Conservation (phyloP, 2,113 vertebrate genomes). For the Pseudonaja textilis region DNA sequence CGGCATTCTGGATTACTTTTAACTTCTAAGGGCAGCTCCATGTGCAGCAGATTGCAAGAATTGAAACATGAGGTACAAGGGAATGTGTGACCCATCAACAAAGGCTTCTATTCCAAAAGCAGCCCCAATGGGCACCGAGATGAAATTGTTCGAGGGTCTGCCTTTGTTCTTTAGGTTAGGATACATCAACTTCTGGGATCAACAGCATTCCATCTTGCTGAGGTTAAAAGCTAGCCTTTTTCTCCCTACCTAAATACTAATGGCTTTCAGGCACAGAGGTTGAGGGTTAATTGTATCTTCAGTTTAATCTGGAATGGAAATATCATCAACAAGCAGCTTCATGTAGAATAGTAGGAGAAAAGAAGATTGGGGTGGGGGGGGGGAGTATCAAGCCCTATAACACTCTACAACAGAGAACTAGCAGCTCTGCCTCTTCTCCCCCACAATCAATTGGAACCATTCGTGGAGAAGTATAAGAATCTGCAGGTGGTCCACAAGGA, state of each 20-base stretch:
- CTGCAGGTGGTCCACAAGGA: neutral
- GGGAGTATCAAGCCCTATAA: neutral
- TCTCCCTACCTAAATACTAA: neutral
- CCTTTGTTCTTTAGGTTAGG: neutral
- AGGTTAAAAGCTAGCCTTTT: neutral
- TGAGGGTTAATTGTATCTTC: neutral
- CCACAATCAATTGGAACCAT: neutral
- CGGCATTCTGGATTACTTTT: neutral
- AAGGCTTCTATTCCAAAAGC: neutral
- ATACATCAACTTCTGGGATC: neutral
- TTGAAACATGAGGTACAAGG: neutral
- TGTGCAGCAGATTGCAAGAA: neutral
- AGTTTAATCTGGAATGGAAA: neutral
- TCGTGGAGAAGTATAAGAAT: neutral
- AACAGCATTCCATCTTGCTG: neutral
- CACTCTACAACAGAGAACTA: neutral
- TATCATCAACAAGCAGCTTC: neutral
- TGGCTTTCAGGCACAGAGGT: neutral
- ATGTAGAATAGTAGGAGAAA: neutral
- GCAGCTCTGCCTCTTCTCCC: neutral
- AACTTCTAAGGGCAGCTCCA: neutral
- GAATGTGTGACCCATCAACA: neutral
- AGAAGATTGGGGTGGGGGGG: neutral
- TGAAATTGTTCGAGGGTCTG: neutral
- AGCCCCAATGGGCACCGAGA: neutral